Conservation (phyloP, 2,797 vertebrate species). For the Betta splendens region DNA sequence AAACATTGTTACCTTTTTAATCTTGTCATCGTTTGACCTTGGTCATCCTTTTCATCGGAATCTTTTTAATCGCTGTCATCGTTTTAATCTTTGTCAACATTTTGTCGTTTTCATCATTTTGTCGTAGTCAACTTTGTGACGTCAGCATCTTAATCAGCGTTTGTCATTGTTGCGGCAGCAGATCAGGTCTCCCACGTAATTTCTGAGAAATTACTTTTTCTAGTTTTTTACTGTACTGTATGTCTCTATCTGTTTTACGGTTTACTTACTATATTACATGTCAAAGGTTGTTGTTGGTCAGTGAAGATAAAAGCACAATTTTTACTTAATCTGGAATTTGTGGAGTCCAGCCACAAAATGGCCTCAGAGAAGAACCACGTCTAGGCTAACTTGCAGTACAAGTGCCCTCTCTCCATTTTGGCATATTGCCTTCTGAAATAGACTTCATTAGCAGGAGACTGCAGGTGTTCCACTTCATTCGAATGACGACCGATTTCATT, state of each 20-base stretch:
- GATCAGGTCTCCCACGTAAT: no score
- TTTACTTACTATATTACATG: constrained; percentile 48
- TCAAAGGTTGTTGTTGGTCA: constrained; percentile 13
- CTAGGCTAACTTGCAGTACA: constrained; percentile 15
- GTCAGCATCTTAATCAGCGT: no score
- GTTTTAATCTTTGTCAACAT: no score
- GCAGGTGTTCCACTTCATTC: constrained; percentile 56
- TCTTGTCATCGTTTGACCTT: no score
- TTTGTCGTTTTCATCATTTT: no score
- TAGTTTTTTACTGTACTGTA: no score
- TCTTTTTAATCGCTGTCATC: no score
- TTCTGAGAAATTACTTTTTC: no score
- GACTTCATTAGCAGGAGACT: constrained; percentile 44
- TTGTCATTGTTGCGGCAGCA: no score
- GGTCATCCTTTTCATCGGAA: no score
- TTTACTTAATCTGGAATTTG: constrained; percentile 43
- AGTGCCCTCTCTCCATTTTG: not conserved
- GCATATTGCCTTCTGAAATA: not conserved
- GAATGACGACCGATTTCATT: constrained; percentile 55
- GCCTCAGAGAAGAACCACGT: constrained; percentile 26
- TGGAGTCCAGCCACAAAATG: constrained; percentile 23
- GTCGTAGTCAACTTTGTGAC: no score
- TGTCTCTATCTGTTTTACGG: constrained; percentile 46
- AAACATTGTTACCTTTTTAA: no score
- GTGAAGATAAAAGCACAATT: constrained; percentile 47